Percentiles rank a stretch among this genome's conserved stretches.
Evolutionary conservation across 2,888 invertebrate species (phyloP).

Genomic region (Temnothorax ravouxi): DNA sequence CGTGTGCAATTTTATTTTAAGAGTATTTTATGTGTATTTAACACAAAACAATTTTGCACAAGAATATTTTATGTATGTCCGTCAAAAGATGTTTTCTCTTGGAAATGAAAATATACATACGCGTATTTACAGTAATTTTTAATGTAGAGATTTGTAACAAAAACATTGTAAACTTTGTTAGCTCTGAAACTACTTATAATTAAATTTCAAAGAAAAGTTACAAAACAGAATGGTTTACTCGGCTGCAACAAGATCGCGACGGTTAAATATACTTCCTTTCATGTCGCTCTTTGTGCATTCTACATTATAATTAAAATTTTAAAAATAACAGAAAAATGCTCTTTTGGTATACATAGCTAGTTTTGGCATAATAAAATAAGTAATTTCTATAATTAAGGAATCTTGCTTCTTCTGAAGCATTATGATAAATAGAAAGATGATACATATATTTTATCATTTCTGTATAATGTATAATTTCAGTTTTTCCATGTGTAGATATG

Average conservation of each 20-base stretch:
- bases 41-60: neutral
- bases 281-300: slow-evolving; percentile 26
- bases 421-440: neutral
- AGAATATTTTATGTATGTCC: neutral
- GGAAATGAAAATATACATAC: neutral
- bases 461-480: neutral
- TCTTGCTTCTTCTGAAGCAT: neutral
- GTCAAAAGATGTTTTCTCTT: neutral
- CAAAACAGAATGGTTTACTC: slow-evolving; percentile 12
- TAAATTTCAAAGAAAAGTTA: slow-evolving; percentile 52
- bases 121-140: slow-evolving; percentile 28
- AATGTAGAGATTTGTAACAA: neutral
- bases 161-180: slow-evolving; percentile 33
- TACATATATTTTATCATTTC: neutral
- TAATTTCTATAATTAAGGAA: slow-evolving; percentile 1
- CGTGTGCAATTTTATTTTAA: neutral
- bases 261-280: slow-evolving; percentile 22
- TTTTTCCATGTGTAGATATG: neutral
- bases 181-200: slow-evolving; percentile 42
- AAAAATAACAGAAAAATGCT: slow-evolving; percentile 18
- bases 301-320: slow-evolving; percentile 38
- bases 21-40: neutral
- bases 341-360: neutral
- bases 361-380: neutral
- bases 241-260: slow-evolving; percentile 12